A percentile compares a stretch with the other conserved stretches of the same genome.
Conservation (phyloP, 2,888 invertebrate species). For the Cephus pygmeus region DNA sequence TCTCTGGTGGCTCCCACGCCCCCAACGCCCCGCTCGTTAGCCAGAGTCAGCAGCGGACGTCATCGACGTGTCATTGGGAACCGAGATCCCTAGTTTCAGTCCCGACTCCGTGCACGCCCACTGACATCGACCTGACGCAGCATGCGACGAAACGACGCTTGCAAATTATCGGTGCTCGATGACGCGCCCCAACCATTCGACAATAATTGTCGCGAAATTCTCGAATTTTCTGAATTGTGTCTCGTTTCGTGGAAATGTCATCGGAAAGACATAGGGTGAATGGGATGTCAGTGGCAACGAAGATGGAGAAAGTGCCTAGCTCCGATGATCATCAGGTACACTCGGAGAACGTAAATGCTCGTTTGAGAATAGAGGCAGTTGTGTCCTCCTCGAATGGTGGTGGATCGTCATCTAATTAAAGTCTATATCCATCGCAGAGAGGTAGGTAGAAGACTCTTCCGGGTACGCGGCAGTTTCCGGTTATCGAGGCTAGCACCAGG, state of each 20-base stretch:
- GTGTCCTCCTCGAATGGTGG: not conserved
- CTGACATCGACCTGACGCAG: slow-evolving; percentile 55
- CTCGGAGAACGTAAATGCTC: not conserved
- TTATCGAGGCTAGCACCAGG: slow-evolving; percentile 18
- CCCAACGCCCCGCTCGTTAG: slow-evolving; percentile 65
- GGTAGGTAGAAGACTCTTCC: slow-evolving; percentile 28
- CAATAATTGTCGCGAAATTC: not conserved
- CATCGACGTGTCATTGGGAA: slow-evolving; percentile 65
- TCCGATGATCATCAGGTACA: not conserved
- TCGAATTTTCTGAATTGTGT: not conserved
- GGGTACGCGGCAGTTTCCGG: slow-evolving; percentile 24
- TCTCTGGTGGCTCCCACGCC: slow-evolving; percentile 60
- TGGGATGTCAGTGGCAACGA: not conserved
- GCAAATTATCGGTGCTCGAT: slow-evolving; percentile 51
- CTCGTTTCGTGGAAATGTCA: not conserved
- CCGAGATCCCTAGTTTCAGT: slow-evolving; percentile 40
- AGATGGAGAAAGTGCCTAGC: not conserved
- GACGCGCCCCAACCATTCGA: not conserved
- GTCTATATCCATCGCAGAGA: slow-evolving; percentile 35
- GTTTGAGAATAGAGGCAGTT: not conserved
- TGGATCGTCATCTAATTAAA: slow-evolving; percentile 31
- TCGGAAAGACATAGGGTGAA: not conserved
- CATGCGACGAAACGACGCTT: slow-evolving; percentile 33
- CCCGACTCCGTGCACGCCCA: slow-evolving; percentile 15
- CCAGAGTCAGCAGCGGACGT: slow-evolving; percentile 65